Conservation (phyloP, 2,113 vertebrate species). For the Ptyas mucosa region DNA sequence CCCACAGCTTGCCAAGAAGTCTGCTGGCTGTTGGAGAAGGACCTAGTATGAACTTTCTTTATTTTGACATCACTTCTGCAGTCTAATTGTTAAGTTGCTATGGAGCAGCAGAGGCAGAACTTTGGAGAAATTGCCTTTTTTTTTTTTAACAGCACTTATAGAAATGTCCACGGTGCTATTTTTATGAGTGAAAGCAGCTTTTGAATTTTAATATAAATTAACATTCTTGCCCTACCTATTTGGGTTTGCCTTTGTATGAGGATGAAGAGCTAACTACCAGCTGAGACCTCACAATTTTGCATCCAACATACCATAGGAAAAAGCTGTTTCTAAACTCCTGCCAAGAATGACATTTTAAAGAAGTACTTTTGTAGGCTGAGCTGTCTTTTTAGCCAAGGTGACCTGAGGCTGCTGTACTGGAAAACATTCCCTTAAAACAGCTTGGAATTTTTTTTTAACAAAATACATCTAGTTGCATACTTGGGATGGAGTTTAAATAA, state of each 20-base stretch:
- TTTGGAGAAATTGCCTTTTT: not conserved
- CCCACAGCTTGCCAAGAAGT: not conserved
- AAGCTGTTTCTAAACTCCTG: not conserved
- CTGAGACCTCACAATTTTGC: not conserved
- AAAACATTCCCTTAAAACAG: not conserved
- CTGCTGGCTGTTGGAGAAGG: not conserved
- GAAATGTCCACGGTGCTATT: not conserved
- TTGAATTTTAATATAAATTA: conserved; percentile 19
- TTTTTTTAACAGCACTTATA: not conserved
- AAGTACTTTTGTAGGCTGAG: not conserved
- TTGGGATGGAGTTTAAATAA: conserved; percentile 1
- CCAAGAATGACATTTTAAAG: not conserved
- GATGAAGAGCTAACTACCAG: not conserved
- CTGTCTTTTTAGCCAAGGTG: not conserved
- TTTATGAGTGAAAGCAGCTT: not conserved
- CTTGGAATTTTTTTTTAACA: not conserved
- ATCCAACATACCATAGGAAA: not conserved
- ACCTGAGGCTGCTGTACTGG: not conserved
- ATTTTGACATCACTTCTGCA: conserved; percentile 5
- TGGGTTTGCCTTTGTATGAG: not conserved
- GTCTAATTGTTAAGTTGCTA: not conserved
- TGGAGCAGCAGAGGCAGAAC: not conserved
- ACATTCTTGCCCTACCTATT: not conserved
- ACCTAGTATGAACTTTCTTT: not conserved
- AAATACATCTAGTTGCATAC: not conserved